A percentile compares a stretch with the other conserved stretches of the same genome.
Evolutionary conservation across 2,888 invertebrate species (phyloP).

Genomic region (Ochropacha duplaris): DNA sequence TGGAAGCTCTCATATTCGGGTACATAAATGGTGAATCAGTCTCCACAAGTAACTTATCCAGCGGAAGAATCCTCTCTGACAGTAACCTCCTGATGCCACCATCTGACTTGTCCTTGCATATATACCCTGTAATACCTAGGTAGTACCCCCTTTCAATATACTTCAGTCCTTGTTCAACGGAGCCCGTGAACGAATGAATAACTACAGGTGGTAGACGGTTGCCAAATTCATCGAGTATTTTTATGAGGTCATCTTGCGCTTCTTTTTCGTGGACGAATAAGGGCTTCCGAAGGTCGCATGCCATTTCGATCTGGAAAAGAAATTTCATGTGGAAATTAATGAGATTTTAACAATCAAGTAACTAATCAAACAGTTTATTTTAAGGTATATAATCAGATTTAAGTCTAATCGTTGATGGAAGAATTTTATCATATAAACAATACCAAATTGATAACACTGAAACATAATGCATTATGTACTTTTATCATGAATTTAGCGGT

Average conservation of each 20-base stretch:
- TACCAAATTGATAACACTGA: no score
- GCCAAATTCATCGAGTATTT: slow-evolving; percentile 82
- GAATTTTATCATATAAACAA: no score
- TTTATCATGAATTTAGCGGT: no score
- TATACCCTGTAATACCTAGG: slow-evolving; percentile 89
- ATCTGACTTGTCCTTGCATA: slow-evolving; percentile 96
- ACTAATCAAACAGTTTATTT: no score
- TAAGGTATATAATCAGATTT: no score
- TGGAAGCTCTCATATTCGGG: slow-evolving; percentile 96
- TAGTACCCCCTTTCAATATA: slow-evolving; percentile 94
- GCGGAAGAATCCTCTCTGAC: slow-evolving; percentile 90
- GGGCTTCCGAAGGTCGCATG: slow-evolving; percentile 93
- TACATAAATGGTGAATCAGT: slow-evolving; percentile 98
- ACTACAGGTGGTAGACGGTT: slow-evolving; percentile 89
- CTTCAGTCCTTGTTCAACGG: slow-evolving; percentile 89
- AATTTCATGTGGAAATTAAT: no score
- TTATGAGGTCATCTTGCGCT: slow-evolving; percentile 92
- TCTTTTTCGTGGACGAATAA: slow-evolving; percentile 96
- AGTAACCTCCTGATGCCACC: slow-evolving; percentile 93
- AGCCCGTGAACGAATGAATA: slow-evolving; percentile 96
- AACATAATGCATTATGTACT: no score
- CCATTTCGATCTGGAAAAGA: slow-evolving; percentile 87
- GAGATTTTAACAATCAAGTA: no score
- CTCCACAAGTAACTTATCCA: slow-evolving; percentile 94
- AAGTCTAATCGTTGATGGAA: no score